Evolutionary conservation across 1,140 invertebrate genomes (phyloP), one percentile per base, ranked within the genome.

Genomic region (Ooceraea biroi): DNA sequence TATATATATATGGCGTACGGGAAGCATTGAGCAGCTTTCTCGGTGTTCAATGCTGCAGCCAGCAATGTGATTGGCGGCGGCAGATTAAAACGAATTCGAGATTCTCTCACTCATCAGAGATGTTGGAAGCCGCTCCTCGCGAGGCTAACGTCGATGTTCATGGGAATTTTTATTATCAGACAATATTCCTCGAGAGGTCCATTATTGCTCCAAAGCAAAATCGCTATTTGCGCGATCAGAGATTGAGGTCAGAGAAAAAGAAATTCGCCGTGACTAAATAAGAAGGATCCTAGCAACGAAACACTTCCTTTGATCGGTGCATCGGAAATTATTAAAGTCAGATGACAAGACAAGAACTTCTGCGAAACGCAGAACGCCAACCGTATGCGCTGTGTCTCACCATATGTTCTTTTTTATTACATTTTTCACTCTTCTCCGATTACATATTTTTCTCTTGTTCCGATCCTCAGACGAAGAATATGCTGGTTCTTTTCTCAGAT

Each of bases 1-100:
- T 50, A 14, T 46, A 7, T 30, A 52, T 46, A 3, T 22, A 36
- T 0, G 19, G 50, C 55, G 41, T 19, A 41, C 41, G 25, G 14
- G 19, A 77, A 27, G 50, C 36, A 80, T 80, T 80, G 76, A 69
- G 50, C 65, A 41, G 63, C 25, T 69, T 77, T 8, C 52, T n/a
- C 25, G 30, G 30, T 58, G 41, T 46, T 71, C 65, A 30, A 57
- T 69, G 52, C 63, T 57, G 48, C 76, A 69, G 66, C 27, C 14
- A 74, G 25, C n/a, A n/a, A 19, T 10, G 68, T 41, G 69, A 74
- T 82, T 82, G 78, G 44, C 46, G 52, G 69, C 14, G 46, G 69
- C 19, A 61, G 66, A 82, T 82, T 82, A 72, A 73, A 82, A 19
- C 22, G 78, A 44, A 25, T 44, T 82, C 44, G 44, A 61, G 44